Conservation (phyloP, 2,888 invertebrate genomes). For the Ochropacha duplaris region DNA sequence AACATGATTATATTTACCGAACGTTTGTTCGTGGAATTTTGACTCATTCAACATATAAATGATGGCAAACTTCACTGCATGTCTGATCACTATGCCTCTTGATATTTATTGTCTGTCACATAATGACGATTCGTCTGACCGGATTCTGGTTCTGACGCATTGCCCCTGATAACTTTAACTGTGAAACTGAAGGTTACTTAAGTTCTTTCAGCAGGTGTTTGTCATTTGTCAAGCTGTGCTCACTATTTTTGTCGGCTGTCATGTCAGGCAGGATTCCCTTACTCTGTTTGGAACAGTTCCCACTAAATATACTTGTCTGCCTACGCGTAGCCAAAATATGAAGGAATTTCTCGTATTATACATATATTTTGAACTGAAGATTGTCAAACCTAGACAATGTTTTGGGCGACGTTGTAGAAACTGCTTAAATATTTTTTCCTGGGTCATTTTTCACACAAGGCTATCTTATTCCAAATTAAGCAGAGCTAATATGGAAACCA, state of each 20-base stretch:
- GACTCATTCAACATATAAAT: not conserved
- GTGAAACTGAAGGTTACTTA: too few relatives aligned
- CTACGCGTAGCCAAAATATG: not conserved
- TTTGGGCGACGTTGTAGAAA: not conserved
- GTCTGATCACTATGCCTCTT: not conserved
- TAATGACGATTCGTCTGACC: not conserved
- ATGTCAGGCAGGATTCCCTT: not conserved
- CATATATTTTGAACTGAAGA: not conserved
- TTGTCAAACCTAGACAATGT: not conserved
- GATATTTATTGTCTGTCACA: not conserved
- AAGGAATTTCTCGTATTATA: not conserved
- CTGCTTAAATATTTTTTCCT: too few relatives aligned
- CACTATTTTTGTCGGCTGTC: not conserved
- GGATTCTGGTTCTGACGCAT: not conserved
- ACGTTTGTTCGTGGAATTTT: not conserved
- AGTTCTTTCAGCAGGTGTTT: not conserved
- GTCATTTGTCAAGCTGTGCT: not conserved
- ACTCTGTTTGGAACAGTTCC: not conserved
- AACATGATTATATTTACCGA: not conserved
- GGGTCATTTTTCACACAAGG: too few relatives aligned
- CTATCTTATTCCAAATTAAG: too few relatives aligned
- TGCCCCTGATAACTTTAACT: too few relatives aligned
- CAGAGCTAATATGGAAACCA: too few relatives aligned
- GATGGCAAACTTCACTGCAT: not conserved
- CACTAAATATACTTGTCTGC: not conserved